Percentiles rank a stretch among this genome's conserved stretches.
Evolutionary conservation across 2,797 vertebrate genomes (phyloP).

Genomic region (Microctenopoma steveboyesi): DNA sequence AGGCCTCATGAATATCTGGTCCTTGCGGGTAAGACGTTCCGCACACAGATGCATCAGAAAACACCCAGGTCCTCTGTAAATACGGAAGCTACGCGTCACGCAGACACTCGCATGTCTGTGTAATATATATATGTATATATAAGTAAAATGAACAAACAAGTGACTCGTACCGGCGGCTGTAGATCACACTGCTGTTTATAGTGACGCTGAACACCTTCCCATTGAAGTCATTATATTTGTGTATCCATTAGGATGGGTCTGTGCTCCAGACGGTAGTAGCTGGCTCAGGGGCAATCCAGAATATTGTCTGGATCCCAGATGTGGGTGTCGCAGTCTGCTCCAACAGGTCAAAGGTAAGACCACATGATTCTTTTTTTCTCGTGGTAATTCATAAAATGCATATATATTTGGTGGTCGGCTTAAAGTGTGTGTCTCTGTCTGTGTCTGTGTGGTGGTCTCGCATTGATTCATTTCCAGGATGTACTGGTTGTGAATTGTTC

Average conservation of each 20-base stretch:
- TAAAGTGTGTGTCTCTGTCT: neutral
- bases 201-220: slow-evolving; percentile 11
- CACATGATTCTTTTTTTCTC: neutral
- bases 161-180: neutral
- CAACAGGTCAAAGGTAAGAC: slow-evolving; percentile 94
- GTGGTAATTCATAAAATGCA: neutral
- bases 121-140: neutral
- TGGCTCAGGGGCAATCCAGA: slow-evolving; percentile 94
- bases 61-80: neutral
- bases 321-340: slow-evolving; percentile 96
- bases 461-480: slow-evolving; percentile 80
- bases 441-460: neutral
- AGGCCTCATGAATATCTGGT: slow-evolving; percentile 98
- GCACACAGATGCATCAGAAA: slow-evolving; percentile 10
- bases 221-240: neutral
- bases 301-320: slow-evolving; percentile 96
- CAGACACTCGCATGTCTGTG: neutral
- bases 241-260: slow-evolving; percentile 88
- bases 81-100: neutral
- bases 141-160: neutral
- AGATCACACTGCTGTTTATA: slow-evolving; percentile 14
- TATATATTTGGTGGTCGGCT: slow-evolving; percentile 8
- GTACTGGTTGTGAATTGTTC: slow-evolving; percentile 95
- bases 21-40: slow-evolving; percentile 83
- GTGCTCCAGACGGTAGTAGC: slow-evolving; percentile 95